These are phyloP conservation scores for Pseudochirops cupreus DNA, from an alignment of 2,797 vertebrate genomes.

Conservation along the genomic window DNA sequence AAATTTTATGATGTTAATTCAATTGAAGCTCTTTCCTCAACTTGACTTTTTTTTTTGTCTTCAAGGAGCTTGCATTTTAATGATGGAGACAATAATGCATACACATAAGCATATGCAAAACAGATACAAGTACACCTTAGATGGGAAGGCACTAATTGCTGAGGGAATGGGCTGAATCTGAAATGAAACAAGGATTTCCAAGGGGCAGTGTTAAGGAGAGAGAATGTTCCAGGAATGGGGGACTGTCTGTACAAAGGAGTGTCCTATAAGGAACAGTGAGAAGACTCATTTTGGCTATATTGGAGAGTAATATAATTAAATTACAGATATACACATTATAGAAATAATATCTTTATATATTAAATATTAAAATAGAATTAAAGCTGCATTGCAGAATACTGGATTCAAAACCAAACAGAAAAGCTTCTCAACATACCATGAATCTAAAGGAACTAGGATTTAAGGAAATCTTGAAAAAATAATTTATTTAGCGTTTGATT, in stretches of 20 bases:
- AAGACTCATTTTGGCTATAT: not conserved
- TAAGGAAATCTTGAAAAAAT: not conserved
- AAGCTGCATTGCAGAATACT: not conserved
- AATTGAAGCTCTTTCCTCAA: not conserved
- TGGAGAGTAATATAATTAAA: not conserved
- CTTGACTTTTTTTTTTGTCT: not conserved
- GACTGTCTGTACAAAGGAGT: not conserved
- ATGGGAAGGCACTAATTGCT: not conserved
- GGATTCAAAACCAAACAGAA: not conserved
- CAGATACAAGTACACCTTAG: not conserved
- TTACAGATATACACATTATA: not conserved
- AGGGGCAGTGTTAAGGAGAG: not conserved
- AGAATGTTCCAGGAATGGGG: not conserved
- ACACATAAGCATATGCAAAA: not conserved
- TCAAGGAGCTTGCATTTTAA: not conserved
- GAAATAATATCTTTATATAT: not conserved
- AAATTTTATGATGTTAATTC: not conserved
- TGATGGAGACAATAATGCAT: not conserved
- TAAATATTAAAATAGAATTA: not conserved
- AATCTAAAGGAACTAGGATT: not conserved
- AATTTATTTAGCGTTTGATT: not conserved
- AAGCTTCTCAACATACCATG: not conserved
- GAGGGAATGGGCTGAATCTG: not conserved
- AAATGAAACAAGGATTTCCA: not conserved
- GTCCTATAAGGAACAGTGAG: not conserved